Base-by-base conservation (phyloP, 2,888 invertebrate genomes). In the Chymomyza procnemis region DNA sequence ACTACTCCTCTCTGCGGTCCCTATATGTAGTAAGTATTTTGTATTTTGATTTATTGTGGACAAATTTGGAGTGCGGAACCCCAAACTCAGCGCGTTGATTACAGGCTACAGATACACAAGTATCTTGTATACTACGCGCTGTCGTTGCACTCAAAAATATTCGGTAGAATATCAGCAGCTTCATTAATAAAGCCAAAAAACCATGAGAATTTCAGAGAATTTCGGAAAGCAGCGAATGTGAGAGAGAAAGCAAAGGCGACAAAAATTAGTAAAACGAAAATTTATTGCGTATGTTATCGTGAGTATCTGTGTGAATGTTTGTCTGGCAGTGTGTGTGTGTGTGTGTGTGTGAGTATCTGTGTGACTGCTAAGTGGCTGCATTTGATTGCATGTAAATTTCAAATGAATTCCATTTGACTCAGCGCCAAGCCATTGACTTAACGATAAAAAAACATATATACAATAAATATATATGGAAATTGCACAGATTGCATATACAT, bases 241-340 rank as follows among this genome's bases (percentile, higher is more conserved):
- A 52, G 60, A 48, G 62, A 21, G 54, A 74, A 72, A 85, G 74
- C 75, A 75, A 64, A 85, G 60, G 70, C 74, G 65, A 81, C 80
- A 85, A 83, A 85, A 81, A 85, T 85, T 83, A 85, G 84, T 81
- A 76, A 78, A 67, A 41, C 34, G 26, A 72, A 66, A 80, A 81
- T 81, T 83, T 85, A 81, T 81, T 78, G 76, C 84, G 68, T 78
- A 60, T 78, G 78, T 78, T 85, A 82, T 85, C 80, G 47, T 47
- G 30, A 30, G 30, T 30, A 6, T 30, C 30, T 3, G 30, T 6
- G 30, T 30, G n/a, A n/a, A n/a, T n/a, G n/a, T n/a, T n/a, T n/a
- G n/a, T n/a, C n/a, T n/a, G n/a, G n/a, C n/a, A 26, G 6, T 26
- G 26, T 22, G 4, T 22, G 22, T 26, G 8, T 26, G 6, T 26